Evolutionary conservation across 1,140 invertebrate genomes (phyloP).

Genomic region (Leptinotarsa lineolata): DNA sequence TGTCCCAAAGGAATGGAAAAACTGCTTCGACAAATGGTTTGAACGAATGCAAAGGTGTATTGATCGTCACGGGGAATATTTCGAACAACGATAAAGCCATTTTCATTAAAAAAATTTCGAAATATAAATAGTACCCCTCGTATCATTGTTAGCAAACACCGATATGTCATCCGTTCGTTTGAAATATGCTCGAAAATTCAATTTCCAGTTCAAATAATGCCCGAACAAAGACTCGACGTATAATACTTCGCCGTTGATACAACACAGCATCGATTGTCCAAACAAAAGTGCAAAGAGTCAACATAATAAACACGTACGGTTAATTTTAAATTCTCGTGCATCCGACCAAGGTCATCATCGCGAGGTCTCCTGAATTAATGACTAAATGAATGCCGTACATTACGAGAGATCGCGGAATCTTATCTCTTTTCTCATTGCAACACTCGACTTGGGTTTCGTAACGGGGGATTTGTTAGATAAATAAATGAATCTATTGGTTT

Average conservation of each 20-base stretch:
- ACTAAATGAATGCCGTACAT: not conserved
- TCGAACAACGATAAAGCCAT: no score
- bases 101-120: no score
- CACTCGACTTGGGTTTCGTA: not conserved
- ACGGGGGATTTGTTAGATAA: not conserved
- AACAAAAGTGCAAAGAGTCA: slow-evolving; percentile 1
- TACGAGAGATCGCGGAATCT: not conserved
- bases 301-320: slow-evolving; percentile 8
- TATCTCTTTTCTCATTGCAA: not conserved
- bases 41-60: no score
- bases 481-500: no score
- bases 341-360: slow-evolving; percentile 1
- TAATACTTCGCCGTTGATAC: not conserved
- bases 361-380: not conserved
- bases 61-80: no score
- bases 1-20: no score
- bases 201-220: not conserved
- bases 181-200: not conserved
- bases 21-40: no score
- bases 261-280: not conserved
- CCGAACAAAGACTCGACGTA: not conserved
- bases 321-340: not conserved
- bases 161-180: no score
- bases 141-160: no score
- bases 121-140: no score